These are phyloP conservation scores for Fregetta grallaria DNA, from an alignment of 2,113 vertebrate genomes.

Conservation along the genomic window DNA sequence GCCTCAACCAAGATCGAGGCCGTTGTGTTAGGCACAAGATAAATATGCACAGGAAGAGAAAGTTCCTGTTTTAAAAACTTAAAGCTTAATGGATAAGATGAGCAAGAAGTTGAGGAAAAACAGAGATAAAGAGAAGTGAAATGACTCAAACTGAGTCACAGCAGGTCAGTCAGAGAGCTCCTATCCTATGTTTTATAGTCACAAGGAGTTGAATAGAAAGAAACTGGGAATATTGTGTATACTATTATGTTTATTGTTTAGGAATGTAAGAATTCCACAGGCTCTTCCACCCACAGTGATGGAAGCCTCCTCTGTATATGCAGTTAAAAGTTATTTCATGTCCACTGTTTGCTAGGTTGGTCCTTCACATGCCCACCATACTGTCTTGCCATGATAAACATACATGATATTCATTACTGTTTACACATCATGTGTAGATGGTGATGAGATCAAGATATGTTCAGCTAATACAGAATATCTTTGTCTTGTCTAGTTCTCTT, in stretches of 20 bases:
- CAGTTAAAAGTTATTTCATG: not conserved
- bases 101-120: conserved; percentile 16
- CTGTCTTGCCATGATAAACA: not conserved
- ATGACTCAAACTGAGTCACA: conserved; percentile 27
- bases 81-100: conserved; percentile 29
- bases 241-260: not conserved
- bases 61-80: conserved; percentile 34
- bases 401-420: not conserved
- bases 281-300: not conserved
- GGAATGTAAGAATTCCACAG: not conserved
- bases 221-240: not conserved
- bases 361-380: not conserved
- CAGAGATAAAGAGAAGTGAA: conserved; percentile 9
- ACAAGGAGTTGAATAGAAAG: not conserved
- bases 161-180: not conserved
- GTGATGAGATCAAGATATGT: not conserved
- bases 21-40: not conserved
- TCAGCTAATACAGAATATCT: not conserved
- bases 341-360: not conserved
- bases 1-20: not conserved
- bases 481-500: conserved; percentile 2
- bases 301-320: not conserved
- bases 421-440: not conserved
- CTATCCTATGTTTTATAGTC: not conserved
- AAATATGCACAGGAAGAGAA: conserved; percentile 61